Conservation (phyloP, 2,113 vertebrate genomes). For the Pteruthius melanotis region DNA sequence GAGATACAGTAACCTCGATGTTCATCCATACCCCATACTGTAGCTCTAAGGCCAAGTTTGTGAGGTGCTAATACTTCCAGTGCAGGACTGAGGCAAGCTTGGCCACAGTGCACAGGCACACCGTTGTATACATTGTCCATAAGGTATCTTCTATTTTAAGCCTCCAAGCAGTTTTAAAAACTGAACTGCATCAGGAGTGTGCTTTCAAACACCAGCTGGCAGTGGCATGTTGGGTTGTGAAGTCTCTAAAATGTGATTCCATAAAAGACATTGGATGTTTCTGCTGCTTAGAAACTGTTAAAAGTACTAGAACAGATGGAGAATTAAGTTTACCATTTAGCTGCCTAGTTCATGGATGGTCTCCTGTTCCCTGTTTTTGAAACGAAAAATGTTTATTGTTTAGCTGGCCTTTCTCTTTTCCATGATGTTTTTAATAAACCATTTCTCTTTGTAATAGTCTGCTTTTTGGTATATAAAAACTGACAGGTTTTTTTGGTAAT, state of each 20-base stretch:
- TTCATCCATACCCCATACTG: background rate
- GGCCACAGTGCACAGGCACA: background rate
- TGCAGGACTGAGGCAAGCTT: background rate
- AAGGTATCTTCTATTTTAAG: background rate
- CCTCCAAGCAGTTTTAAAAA: background rate
- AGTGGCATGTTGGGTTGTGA: background rate
- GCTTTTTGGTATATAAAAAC: background rate
- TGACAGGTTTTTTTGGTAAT: background rate
- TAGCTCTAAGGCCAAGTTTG: background rate
- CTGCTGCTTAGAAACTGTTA: background rate
- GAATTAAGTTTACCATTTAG: background rate
- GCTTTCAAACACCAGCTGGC: background rate
- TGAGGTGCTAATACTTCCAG: background rate
- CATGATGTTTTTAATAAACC: background rate
- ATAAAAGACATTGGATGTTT: background rate
- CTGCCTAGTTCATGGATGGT: background rate
- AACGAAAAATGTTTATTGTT: background rate
- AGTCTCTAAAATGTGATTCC: background rate
- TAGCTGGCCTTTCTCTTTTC: background rate
- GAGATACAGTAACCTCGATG: background rate
- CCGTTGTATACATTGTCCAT: background rate
- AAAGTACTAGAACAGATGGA: background rate
- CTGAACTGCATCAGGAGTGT: background rate
- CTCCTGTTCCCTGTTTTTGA: background rate
- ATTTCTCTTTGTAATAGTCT: background rate